Conservation (phyloP, 2,797 vertebrate species). For the Chloroceryle amazona region DNA sequence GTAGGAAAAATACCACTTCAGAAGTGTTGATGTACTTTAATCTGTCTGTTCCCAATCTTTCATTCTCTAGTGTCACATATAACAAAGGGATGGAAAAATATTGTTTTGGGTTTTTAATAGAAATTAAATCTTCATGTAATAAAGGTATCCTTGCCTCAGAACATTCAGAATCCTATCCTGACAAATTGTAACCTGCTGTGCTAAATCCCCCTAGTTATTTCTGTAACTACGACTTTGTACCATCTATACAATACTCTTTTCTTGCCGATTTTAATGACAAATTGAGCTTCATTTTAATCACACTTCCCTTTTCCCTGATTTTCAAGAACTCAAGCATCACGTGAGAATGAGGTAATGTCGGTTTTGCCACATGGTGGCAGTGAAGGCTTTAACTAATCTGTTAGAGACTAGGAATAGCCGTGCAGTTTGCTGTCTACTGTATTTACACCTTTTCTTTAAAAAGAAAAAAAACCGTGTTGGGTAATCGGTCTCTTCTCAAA, state of each 20-base stretch:
- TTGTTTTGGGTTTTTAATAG: not conserved
- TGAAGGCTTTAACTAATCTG: constrained; percentile 46
- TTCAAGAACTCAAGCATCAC: not conserved
- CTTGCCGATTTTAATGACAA: not conserved
- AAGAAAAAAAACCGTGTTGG: too few species aligned
- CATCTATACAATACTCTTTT: not conserved
- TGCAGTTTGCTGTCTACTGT: not conserved
- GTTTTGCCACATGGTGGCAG: constrained; percentile 79
- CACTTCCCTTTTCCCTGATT: not conserved
- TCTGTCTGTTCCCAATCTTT: not conserved
- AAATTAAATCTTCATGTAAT: not conserved
- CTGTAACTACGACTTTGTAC: not conserved
- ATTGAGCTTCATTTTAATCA: not conserved
- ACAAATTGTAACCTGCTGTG: not conserved
- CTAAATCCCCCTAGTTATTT: not conserved
- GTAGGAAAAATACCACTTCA: not conserved
- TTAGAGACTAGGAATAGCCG: accelerated
- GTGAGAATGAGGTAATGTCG: not conserved
- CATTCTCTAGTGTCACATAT: not conserved
- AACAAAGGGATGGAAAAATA: not conserved
- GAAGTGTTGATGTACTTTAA: not conserved
- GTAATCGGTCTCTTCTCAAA: not conserved
- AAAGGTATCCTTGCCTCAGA: not conserved
- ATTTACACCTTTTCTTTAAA: not conserved
- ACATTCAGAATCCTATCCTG: not conserved